A percentile compares a stretch with the other conserved stretches of the same genome.
These are phyloP conservation scores for Phyto melanocephala DNA, from an alignment of 2,888 invertebrate genomes.

Conservation along the genomic window DNA sequence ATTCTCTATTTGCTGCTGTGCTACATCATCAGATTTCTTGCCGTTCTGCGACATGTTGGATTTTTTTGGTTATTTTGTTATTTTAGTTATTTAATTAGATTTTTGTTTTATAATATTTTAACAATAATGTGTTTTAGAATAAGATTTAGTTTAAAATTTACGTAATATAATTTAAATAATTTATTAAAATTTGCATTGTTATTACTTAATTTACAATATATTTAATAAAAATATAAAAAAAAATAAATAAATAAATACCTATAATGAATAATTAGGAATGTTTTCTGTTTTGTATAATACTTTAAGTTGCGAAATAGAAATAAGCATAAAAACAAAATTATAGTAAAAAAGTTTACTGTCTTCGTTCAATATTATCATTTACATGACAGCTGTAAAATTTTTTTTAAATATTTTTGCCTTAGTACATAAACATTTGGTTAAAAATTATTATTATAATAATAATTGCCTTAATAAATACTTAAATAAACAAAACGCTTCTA, in stretches of 20 bases:
- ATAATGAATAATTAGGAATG: constrained; percentile 53
- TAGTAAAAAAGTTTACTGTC: background rate
- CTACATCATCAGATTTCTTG: constrained; percentile 29
- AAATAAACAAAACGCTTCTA: constrained; percentile 5
- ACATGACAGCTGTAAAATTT: constrained; percentile 1
- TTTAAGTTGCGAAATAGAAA: constrained; percentile 36
- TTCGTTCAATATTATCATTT: constrained; percentile 17
- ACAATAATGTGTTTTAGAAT: constrained; percentile 25
- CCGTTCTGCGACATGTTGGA: constrained; percentile 56
- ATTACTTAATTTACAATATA: constrained; percentile 3
- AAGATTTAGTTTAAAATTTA: constrained; percentile 29
- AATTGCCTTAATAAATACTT: background rate
- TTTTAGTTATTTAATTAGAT: constrained; percentile 15
- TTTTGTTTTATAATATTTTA: background rate
- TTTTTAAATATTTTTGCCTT: background rate
- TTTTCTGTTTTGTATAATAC: constrained; percentile 37
- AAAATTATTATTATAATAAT: background rate
- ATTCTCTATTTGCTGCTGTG: constrained; percentile 40
- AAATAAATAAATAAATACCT: background rate
- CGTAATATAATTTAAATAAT: constrained; percentile 45
- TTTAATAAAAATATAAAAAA: constrained; percentile 27
- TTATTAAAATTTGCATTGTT: constrained; percentile 49
- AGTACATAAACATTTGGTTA: constrained; percentile 28
- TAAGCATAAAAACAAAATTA: background rate
- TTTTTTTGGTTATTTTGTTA: background rate